Evolutionary conservation across 2,888 invertebrate genomes (phyloP), one percentile per base, ranked within the genome.

Genomic region (Drosophila eohydei): DNA sequence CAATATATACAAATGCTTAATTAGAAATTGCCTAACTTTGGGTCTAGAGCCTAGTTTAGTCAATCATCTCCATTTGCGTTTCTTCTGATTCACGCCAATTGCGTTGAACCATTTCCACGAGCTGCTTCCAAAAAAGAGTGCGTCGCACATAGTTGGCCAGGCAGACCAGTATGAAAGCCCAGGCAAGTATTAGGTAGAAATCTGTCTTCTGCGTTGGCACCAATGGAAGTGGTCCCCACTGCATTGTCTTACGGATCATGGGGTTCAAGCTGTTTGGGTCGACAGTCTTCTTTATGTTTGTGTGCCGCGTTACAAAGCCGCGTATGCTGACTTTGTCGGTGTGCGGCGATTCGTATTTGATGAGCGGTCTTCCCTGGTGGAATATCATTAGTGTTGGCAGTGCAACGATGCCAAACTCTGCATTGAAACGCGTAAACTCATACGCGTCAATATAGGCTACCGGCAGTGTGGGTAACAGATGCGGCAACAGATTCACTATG

Each of bases 381-480:
- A 98, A 97, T 74, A 98, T 94, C 93, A 98, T 95, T 38, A 98
- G 91, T 4, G 97, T 97, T 8, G 98, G 98, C 43, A 98, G 96
- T 21, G 97, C 98, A 9, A 97, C 96, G 67, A 98, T 96, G 11
- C 98, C 98, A 92, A 97, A 97, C 83, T 97, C 97, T 0, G 97
- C 97, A 93, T 97, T 98, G 56, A 97, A 96, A 71, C 96, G 95
- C 90, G 96, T 95, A 87, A 96, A 95, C 90, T 95, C 95, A 81
- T 96, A 94, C 2, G 98, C 97, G 94, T 99, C 98, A 21, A 99
- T 95, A 3, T 97, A 98, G 11, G 97, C 96, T 92, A 98, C 95
- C 93, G 96, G 96, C 0, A 99, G 94, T 82, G 96, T 95, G 2
- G 98, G 97, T 93, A 97, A 99, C 4, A 96, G 95, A 88, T 97